Evolutionary conservation across 2,888 invertebrate species (phyloP).

Genomic region (Synergus itoensis): DNA sequence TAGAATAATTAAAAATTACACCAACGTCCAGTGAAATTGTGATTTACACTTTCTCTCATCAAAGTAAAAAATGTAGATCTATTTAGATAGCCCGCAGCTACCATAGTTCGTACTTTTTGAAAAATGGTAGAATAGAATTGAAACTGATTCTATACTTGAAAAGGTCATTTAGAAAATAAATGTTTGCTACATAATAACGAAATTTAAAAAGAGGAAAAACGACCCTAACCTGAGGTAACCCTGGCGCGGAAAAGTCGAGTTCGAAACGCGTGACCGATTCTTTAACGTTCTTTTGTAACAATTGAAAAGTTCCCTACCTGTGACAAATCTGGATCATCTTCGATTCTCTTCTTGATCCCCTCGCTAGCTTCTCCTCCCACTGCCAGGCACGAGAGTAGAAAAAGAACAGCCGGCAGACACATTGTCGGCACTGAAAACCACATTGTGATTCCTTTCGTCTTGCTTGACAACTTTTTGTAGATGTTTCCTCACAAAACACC

Average conservation of each 20-base stretch:
- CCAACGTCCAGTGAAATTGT: neutral
- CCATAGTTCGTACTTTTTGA: too few species aligned
- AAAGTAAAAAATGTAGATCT: too few species aligned
- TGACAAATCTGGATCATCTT: conserved; percentile 72
- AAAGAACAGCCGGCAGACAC: conserved; percentile 45
- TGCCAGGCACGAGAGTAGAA: conserved; percentile 39
- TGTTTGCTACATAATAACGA: neutral
- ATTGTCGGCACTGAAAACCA: conserved; percentile 50
- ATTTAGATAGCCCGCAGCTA: too few species aligned
- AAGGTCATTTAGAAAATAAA: neutral
- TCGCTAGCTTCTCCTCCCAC: conserved; percentile 50
- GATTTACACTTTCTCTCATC: neutral
- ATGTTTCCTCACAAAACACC: conserved; percentile 20
- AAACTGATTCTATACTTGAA: neutral
- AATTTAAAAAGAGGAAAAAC: neutral
- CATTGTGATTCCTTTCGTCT: conserved; percentile 44
- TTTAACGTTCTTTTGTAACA: neutral
- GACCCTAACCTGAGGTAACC: neutral
- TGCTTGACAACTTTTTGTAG: conserved; percentile 35
- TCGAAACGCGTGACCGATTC: conserved; percentile 2
- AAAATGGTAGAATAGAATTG: too few species aligned
- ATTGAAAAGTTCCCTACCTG: conserved; percentile 59
- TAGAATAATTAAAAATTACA: neutral
- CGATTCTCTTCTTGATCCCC: conserved; percentile 71
- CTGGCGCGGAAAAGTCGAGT: neutral